Evolutionary conservation across 2,888 invertebrate species (phyloP).

Genomic region (Ectemnius cavifrons): DNA sequence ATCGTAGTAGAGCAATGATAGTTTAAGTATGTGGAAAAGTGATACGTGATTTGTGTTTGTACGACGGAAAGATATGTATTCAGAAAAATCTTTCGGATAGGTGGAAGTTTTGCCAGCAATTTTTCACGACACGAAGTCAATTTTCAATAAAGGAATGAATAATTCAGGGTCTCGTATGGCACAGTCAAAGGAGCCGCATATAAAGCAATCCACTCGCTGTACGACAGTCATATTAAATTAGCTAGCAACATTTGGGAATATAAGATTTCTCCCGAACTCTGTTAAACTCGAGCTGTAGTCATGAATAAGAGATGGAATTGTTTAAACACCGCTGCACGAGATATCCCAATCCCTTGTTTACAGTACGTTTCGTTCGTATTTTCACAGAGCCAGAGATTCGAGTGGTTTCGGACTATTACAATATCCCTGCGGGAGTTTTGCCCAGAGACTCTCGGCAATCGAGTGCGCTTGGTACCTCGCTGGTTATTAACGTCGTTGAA

Average conservation of each 20-base stretch:
- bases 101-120: not conserved
- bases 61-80: too few species aligned
- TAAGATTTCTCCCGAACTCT: not conserved
- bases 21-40: too few species aligned
- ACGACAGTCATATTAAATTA: not conserved
- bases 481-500: too few species aligned
- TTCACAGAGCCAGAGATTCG: not conserved
- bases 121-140: not conserved
- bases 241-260: not conserved
- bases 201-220: not conserved
- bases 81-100: too few species aligned
- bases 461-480: too few species aligned
- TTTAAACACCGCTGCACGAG: not conserved
- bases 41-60: too few species aligned
- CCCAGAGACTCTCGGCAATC: too few species aligned
- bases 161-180: not conserved
- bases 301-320: not conserved
- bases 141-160: conserved; percentile 1
- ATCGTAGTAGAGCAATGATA: too few species aligned
- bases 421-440: too few species aligned
- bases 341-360: not conserved
- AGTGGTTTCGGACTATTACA: too few species aligned
- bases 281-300: not conserved
- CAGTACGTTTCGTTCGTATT: not conserved
- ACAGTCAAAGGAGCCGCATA: too few species aligned